Base-by-base conservation (phyloP, 1,140 invertebrate species). In the Tetragnatha versicolor region DNA sequence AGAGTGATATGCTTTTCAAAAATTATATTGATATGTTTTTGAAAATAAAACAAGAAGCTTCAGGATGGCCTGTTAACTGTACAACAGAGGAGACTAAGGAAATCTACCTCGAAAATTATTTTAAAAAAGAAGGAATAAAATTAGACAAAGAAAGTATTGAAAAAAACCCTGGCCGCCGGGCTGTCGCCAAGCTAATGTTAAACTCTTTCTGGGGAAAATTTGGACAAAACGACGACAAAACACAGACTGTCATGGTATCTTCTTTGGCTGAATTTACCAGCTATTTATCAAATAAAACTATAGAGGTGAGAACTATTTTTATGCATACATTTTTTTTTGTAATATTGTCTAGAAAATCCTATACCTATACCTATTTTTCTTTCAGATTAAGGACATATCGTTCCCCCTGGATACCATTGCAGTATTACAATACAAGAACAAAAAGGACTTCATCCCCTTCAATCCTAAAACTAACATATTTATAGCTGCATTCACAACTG, bases 21-120 rank as follows among this genome's bases (percentile, higher is more conserved):
- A 25, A 61, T 1, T 81, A 81, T 58, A 73, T 83, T 12, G 70
- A 83, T 47, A 66, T 70, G 6, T 83, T 81, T 45, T 58, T 83
- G 27, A 82, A 82, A 47, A 66, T 81, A 49, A 72, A 72, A 37
- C 68, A 72, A 53, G 68, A 72, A 72, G 20, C 45, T 33, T 27
- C n/a, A 9, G 68, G 68, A 10, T 72, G 68, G 68, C 68, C 68
- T 27, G 20, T 22, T 27, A 12, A 70, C 4, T 53, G 68, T 70
- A 22, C 6, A 3, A 27, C 42, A 12, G 45, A 51, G 7, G 68
- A 51, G 6, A 22, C 17, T 10, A 49, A 31, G 33, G 22, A 55
- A 58, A n/a, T 6, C 6, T 72, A 72, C 29, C 25, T 72, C 17
- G 45, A 51, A 72, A 17, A 17, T 22, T 72, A 72, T 25, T n/a